Conservation (phyloP, 2,888 invertebrate species). For the Hypena proboscidalis region DNA sequence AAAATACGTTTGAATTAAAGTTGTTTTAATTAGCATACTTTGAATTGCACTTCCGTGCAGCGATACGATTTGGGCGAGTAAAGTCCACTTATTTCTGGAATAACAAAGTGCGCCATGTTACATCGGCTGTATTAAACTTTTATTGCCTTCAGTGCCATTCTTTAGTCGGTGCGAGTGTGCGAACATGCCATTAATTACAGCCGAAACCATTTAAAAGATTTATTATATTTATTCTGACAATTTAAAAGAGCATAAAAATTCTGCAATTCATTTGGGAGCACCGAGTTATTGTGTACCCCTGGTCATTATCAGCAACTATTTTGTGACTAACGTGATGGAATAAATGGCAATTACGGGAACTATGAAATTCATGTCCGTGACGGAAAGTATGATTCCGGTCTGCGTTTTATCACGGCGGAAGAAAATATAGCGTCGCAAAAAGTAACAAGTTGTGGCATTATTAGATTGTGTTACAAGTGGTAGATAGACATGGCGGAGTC, state of each 20-base stretch:
- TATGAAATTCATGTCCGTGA: neutral
- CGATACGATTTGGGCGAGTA: constrained; percentile 49
- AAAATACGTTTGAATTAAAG: constrained; percentile 44
- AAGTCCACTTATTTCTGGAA: constrained; percentile 60
- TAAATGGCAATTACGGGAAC: neutral
- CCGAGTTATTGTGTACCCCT: constrained; percentile 41
- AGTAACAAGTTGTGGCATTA: neutral
- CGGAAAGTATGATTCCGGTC: constrained; percentile 11
- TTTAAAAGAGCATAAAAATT: constrained; percentile 55
- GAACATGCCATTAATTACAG: constrained; percentile 76
- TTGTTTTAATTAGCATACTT: constrained; percentile 60
- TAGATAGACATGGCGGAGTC: constrained; percentile 18
- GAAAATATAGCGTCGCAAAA: neutral
- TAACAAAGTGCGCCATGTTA: constrained; percentile 68
- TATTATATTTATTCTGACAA: constrained; percentile 72
- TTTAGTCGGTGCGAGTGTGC: constrained; percentile 70
- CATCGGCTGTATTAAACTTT: constrained; percentile 75
- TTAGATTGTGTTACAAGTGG: constrained; percentile 37
- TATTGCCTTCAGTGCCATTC: constrained; percentile 73
- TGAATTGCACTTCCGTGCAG: constrained; percentile 61
- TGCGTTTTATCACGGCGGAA: constrained; percentile 24
- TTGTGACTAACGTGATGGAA: neutral
- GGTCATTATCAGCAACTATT: constrained; percentile 4
- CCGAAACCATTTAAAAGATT: constrained; percentile 77
- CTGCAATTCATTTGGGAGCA: constrained; percentile 47